Conservation (phyloP, 2,888 invertebrate species). For the Lordiphosa andalusiaca region DNA sequence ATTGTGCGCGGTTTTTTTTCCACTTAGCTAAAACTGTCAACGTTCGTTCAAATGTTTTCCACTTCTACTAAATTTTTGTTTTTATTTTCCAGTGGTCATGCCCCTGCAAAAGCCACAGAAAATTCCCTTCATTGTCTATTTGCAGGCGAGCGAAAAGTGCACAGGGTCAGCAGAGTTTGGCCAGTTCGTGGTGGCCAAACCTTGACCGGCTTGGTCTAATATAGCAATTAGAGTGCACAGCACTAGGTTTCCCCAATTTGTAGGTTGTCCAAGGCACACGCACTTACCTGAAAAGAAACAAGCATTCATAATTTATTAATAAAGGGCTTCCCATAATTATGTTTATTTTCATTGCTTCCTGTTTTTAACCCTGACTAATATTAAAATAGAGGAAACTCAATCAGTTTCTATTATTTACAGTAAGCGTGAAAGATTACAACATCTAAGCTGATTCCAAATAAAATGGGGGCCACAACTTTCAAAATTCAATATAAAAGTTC, state of each 20-base stretch:
- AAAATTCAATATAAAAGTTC: too few relatives aligned
- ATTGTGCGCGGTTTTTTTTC: conserved; percentile 26
- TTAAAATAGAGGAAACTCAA: background rate
- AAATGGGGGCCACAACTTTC: too few relatives aligned
- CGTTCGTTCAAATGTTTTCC: conserved; percentile 6
- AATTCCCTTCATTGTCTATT: conserved; percentile 24
- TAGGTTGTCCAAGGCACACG: conserved; percentile 2
- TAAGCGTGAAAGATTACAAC: background rate
- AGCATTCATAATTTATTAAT: conserved; percentile 7
- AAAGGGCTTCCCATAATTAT: conserved; percentile 4
- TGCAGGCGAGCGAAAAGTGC: conserved; percentile 22
- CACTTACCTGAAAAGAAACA: conserved; percentile 12
- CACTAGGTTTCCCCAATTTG: conserved; percentile 19
- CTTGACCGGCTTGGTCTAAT: conserved; percentile 10
- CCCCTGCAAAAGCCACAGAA: conserved; percentile 1
- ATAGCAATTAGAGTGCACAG: conserved; percentile 1
- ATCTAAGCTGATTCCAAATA: too few relatives aligned
- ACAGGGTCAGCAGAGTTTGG: conserved; percentile 25
- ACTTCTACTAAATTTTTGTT: conserved; percentile 1
- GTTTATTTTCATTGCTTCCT: conserved; percentile 42
- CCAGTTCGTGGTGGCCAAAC: conserved; percentile 1
- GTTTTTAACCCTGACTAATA: conserved; percentile 15
- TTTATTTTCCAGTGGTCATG: too few relatives aligned
- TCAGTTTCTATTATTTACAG: background rate
- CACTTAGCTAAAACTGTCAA: conserved; percentile 29